Evolutionary conservation across 1,140 invertebrate genomes (phyloP).

Genomic region (Brachionus plicatilis): DNA sequence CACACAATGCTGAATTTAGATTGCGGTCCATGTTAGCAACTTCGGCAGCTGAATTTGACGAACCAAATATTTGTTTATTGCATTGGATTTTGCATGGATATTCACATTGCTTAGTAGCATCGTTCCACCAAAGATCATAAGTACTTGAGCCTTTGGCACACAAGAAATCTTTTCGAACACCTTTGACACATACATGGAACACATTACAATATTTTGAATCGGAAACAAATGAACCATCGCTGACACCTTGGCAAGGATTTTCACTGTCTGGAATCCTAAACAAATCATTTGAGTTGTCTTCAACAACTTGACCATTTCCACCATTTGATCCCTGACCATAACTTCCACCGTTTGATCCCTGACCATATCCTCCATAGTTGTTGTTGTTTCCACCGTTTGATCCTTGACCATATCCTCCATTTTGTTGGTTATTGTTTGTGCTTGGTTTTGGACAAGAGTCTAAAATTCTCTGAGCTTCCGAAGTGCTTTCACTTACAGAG

Average conservation of each 20-base stretch:
- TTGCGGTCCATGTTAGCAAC: background rate
- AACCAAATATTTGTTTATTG: background rate
- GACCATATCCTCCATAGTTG: no score
- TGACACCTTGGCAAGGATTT: conserved; percentile 6
- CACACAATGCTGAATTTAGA: background rate
- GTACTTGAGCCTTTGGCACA: conserved; percentile 28
- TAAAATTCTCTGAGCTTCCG: conserved; percentile 4
- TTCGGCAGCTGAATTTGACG: background rate
- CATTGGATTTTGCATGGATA: conserved; percentile 39
- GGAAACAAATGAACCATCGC: conserved; percentile 19
- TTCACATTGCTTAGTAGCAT: conserved; percentile 34
- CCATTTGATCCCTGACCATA: background rate
- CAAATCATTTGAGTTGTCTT: conserved; percentile 19
- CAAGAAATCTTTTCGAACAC: conserved; percentile 19
- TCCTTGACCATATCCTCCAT: background rate
- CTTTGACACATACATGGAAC: conserved; percentile 35
- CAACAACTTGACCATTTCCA: background rate
- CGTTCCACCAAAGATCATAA: conserved; percentile 40
- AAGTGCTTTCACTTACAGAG: background rate
- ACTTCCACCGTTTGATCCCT: no score
- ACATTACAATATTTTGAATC: conserved; percentile 34
- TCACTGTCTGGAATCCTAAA: conserved; percentile 21
- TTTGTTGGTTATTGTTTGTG: background rate
- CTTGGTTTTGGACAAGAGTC: conserved; percentile 25
- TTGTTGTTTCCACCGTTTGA: background rate